These are phyloP conservation scores for Cirrhinus mrigala DNA, from an alignment of 2,797 vertebrate genomes.

Conservation along the genomic window DNA sequence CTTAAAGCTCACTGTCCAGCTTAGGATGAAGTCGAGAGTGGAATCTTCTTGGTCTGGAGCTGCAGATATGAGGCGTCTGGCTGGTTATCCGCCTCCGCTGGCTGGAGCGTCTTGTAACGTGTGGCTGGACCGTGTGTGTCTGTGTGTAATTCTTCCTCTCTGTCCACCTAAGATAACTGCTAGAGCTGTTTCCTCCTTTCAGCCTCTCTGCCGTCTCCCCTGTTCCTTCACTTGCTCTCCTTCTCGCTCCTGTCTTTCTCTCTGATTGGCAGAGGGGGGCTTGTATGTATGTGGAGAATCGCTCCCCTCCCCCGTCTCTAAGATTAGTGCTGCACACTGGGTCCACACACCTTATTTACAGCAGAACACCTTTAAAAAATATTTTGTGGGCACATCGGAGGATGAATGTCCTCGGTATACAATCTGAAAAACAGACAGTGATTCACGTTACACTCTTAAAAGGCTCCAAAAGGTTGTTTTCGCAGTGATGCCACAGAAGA, in stretches of 20 bases:
- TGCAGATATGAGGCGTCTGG: slow-evolving; percentile 34
- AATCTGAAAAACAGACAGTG: slow-evolving; percentile 52
- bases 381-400: slow-evolving; percentile 59
- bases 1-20: slow-evolving; percentile 13
- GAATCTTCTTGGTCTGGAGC: slow-evolving; percentile 37
- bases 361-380: slow-evolving; percentile 48
- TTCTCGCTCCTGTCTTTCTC: slow-evolving; percentile 27
- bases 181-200: slow-evolving; percentile 41
- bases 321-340: slow-evolving; percentile 64
- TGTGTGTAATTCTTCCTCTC: slow-evolving; percentile 31
- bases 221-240: slow-evolving; percentile 32
- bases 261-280: slow-evolving; percentile 33
- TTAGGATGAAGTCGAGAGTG: slow-evolving; percentile 12
- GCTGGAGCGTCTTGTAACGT: slow-evolving; percentile 32
- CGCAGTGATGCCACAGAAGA: background rate
- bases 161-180: slow-evolving; percentile 41
- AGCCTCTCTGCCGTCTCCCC: slow-evolving; percentile 19
- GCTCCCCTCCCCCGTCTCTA: slow-evolving; percentile 56
- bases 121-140: slow-evolving; percentile 29
- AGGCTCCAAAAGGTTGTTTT: background rate
- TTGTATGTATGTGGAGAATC: slow-evolving; percentile 17
- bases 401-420: slow-evolving; percentile 62
- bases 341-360: slow-evolving; percentile 52
- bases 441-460: background rate
- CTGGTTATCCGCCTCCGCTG: slow-evolving; percentile 32